Base-by-base conservation (phyloP, 2,113 vertebrate species). In the Sorex fumeus region DNA sequence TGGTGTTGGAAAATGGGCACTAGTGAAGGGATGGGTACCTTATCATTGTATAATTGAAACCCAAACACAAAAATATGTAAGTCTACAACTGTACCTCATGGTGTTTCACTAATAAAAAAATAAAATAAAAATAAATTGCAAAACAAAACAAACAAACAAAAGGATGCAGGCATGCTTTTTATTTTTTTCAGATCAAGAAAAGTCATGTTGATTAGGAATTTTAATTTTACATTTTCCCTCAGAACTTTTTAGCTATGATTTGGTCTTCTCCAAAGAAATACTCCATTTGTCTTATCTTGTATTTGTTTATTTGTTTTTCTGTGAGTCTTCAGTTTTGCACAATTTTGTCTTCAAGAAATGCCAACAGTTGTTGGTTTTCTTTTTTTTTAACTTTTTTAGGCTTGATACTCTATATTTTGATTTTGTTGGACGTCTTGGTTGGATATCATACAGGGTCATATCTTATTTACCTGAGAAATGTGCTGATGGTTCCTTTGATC, bases 401-500 rank as follows among this genome's bases (percentile, higher is more conserved):
- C n/a, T 93, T 75, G 16, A 72, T 27, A 60, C 36, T 71, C 28
- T 16, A 45, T 16, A 11, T 40, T 67, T 32, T 88, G 25, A 16
- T 45, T 92, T 53, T 80, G n/a, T 32, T 81, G 32, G 70, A 57
- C 10, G 82, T 21, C 12, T 87, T 74, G 15, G 18, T 69, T 40
- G 80, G 8, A 2, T 6, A 1, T 50, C 64, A 72, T 6, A 21
- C 23, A 34, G 18, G 13, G 10, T 34, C 34, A 45, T 85, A 27
- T 62, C 90, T 91, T 84, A 89, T 90, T 96, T 67, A 88, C 50
- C 21, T 30, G 30, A 80, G 23, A 77, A 88, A 34, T 36, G 3
- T 77, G 2, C 8, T 57, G 11, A 23, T 36, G 10, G 5, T 10
- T 62, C 8, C 80, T 91, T 79, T 43, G 18, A 40, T 76, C 62